These are phyloP conservation scores for Corythoichthys haematopterus DNA, from an alignment of 2,113 vertebrate species.

Conservation along the genomic window DNA sequence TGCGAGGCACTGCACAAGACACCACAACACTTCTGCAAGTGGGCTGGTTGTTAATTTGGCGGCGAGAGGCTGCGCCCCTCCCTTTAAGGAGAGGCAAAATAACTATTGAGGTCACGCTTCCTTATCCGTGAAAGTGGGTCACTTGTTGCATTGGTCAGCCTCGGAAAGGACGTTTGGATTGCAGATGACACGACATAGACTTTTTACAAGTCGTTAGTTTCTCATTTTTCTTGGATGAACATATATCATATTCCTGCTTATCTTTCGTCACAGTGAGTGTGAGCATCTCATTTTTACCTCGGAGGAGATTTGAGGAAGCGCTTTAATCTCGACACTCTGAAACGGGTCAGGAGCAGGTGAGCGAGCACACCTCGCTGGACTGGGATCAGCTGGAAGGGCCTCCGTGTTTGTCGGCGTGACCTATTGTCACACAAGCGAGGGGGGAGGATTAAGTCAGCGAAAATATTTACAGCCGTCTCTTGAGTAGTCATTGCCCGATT, in stretches of 20 bases:
- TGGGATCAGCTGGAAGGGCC: conserved; percentile 13
- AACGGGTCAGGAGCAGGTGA: conserved; percentile 27
- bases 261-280: conserved; percentile 4
- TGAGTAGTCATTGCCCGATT: neutral
- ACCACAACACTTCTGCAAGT: neutral
- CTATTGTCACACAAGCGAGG: conserved; percentile 18
- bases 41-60: conserved; percentile 32
- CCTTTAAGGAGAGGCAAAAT: conserved; percentile 39
- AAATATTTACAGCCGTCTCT: neutral
- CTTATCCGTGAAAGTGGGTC: conserved; percentile 64
- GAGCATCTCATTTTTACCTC: conserved; percentile 44
- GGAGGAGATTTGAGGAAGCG: conserved; percentile 3
- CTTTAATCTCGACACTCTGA: conserved; percentile 12
- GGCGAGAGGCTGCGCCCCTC: conserved; percentile 28
- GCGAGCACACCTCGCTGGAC: conserved; percentile 18
- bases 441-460: neutral
- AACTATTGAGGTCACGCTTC: conserved; percentile 64
- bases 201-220: conserved; percentile 15
- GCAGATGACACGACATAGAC: conserved; percentile 10
- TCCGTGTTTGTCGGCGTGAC: conserved; percentile 14
- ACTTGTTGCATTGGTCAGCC: conserved; percentile 44
- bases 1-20: neutral
- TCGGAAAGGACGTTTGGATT: conserved; percentile 34
- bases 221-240: conserved; percentile 43
- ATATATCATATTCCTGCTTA: conserved; percentile 29